A percentile compares a stretch with the other conserved stretches of the same genome.
These are phyloP conservation scores for Sinocyclocheilus rhinocerous DNA, from an alignment of 2,113 vertebrate species.

Conservation along the genomic window DNA sequence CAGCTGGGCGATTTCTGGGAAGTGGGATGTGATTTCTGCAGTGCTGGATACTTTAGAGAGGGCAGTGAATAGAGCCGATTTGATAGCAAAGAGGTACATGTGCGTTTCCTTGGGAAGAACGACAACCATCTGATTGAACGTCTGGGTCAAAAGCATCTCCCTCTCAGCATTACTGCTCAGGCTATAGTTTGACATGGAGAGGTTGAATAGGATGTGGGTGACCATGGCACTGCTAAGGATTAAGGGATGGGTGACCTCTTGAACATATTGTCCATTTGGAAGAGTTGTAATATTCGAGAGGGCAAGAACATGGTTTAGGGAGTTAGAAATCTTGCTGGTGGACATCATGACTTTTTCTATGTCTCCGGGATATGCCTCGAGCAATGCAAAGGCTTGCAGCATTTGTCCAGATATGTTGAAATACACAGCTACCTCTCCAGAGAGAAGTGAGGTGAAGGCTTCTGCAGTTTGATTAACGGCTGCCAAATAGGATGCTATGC, in stretches of 20 bases:
- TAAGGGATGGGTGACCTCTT: constrained; percentile 38
- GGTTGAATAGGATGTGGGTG: constrained; percentile 55
- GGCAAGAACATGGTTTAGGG: constrained; percentile 43
- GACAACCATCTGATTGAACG: constrained; percentile 6
- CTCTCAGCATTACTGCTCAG: constrained; percentile 29
- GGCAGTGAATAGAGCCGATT: constrained; percentile 31
- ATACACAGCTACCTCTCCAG: constrained; percentile 48
- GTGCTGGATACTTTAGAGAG: constrained; percentile 47
- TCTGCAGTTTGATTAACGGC: constrained; percentile 50
- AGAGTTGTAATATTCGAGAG: background rate
- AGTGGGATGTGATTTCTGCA: constrained; percentile 48
- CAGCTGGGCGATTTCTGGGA: constrained; percentile 51
- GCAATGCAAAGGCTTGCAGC: constrained; percentile 48
- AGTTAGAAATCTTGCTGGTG: constrained; percentile 44
- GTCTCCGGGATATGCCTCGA: constrained; percentile 50
- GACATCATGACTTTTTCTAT: constrained; percentile 41
- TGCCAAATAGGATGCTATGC: constrained; percentile 40
- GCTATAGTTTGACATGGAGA: constrained; percentile 48
- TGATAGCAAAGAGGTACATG: constrained; percentile 26
- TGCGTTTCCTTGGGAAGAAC: constrained; percentile 50
- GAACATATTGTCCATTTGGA: constrained; percentile 39
- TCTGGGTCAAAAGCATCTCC: constrained; percentile 27
- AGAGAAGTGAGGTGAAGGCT: constrained; percentile 45
- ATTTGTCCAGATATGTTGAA: constrained; percentile 59
- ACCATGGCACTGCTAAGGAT: constrained; percentile 53